Conservation (phyloP, 2,797 vertebrate species). For the Chloroceryle inda region DNA sequence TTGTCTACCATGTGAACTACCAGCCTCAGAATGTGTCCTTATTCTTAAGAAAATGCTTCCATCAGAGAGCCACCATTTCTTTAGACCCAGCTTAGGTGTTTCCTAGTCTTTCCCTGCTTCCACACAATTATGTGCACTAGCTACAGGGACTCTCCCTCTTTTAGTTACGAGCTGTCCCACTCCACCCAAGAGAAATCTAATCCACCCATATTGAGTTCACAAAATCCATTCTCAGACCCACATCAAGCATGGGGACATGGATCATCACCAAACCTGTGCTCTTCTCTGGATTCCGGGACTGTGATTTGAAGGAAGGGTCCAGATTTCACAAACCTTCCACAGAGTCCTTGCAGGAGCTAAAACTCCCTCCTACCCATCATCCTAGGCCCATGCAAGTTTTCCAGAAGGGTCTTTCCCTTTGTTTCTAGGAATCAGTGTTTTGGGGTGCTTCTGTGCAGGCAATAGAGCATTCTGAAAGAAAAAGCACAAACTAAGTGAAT, state of each 20-base stretch:
- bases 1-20: neutral
- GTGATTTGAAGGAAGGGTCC: neutral
- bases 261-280: neutral
- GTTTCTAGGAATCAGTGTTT: neutral
- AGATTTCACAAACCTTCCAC: neutral
- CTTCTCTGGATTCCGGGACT: neutral
- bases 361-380: neutral
- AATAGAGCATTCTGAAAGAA: neutral
- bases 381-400: neutral
- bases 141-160: neutral
- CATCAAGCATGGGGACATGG: accelerated
- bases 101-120: neutral
- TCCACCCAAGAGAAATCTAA: neutral
- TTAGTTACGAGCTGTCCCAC: neutral
- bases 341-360: neutral
- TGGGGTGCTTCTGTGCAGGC: neutral
- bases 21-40: neutral
- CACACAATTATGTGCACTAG: too few species aligned
- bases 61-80: neutral
- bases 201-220: accelerated
- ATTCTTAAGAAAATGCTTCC: neutral
- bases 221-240: neutral
- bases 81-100: neutral
- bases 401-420: neutral
- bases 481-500: neutral